phyloP scores from a whole-genome alignment of 2,888 invertebrate species.

The Lasius platythorax region DNA sequence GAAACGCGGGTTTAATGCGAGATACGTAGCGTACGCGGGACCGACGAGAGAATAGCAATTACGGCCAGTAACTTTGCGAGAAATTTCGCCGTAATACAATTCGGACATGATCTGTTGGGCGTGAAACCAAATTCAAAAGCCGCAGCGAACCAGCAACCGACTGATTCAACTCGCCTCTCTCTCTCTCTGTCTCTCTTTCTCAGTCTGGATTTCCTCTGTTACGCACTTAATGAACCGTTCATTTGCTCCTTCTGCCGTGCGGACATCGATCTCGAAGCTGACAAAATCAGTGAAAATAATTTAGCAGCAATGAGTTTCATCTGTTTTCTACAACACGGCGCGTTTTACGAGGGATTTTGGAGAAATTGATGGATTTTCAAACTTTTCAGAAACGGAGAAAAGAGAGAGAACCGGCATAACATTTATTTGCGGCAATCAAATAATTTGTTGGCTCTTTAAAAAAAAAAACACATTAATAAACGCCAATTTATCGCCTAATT shows the following conservation, averaged over 20 bases:
- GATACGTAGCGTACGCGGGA: slow-evolving; percentile 10
- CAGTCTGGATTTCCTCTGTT: slow-evolving; percentile 62
- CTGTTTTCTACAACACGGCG: background rate
- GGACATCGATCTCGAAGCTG: slow-evolving; percentile 46
- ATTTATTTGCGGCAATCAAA: slow-evolving; percentile 5
- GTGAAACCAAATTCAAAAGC: slow-evolving; percentile 62
- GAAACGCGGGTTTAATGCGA: slow-evolving; percentile 49
- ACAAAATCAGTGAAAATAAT: slow-evolving; percentile 50
- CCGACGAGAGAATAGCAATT: slow-evolving; percentile 56
- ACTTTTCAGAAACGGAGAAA: background rate
- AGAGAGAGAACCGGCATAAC: background rate
- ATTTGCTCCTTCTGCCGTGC: slow-evolving; percentile 13
- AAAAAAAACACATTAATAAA: background rate
- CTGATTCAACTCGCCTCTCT: background rate
- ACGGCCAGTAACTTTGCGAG: slow-evolving; percentile 43
- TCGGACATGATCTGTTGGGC: slow-evolving; percentile 50
- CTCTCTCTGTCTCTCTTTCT: background rate
- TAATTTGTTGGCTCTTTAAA: background rate
- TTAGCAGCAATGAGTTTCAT: background rate
- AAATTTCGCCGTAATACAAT: slow-evolving; percentile 53
- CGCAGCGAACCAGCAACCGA: slow-evolving; percentile 2
- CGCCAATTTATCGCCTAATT: slow-evolving; percentile 21
- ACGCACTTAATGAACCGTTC: slow-evolving; percentile 69
- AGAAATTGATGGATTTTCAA: slow-evolving; percentile 9
- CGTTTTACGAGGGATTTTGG: background rate